Conservation (phyloP, 2,113 vertebrate species). For the Phycodurus eques region DNA sequence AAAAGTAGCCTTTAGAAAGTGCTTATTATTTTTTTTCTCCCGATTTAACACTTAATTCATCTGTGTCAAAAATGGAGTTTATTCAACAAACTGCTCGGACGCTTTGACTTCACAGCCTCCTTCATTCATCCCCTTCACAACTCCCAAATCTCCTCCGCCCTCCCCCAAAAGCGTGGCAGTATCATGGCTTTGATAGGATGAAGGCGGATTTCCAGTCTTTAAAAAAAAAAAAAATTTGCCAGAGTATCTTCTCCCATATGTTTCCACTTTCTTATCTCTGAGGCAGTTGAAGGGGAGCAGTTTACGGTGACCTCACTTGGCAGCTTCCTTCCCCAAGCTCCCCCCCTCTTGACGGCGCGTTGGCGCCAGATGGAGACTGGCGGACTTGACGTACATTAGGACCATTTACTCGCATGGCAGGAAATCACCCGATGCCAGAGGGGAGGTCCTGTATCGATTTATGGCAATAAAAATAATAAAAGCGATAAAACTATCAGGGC, state of each 20-base stretch:
- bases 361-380: constrained; percentile 14
- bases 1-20: too few relatives aligned
- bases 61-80: neutral
- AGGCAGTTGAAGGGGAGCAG: constrained; percentile 28
- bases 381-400: constrained; percentile 9
- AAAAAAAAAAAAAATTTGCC: constrained; percentile 6
- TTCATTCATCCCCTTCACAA: constrained; percentile 2
- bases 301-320: constrained; percentile 42
- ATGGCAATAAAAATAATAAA: neutral
- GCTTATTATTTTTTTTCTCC: too few relatives aligned
- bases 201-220: neutral
- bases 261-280: constrained; percentile 43
- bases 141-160: constrained; percentile 38
- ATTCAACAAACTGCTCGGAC: constrained; percentile 15
- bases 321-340: constrained; percentile 11
- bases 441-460: neutral
- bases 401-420: constrained; percentile 31
- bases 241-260: constrained; percentile 11
- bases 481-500: neutral
- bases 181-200: constrained; percentile 8
- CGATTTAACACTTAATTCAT: constrained; percentile 44
- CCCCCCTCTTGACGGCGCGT: constrained; percentile 22
- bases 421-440: constrained; percentile 20
- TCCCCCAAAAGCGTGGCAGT: constrained; percentile 3
- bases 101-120: constrained; percentile 28